These are phyloP conservation scores for Vireo griseus DNA, from an alignment of 2,797 vertebrate species.

Conservation along the genomic window DNA sequence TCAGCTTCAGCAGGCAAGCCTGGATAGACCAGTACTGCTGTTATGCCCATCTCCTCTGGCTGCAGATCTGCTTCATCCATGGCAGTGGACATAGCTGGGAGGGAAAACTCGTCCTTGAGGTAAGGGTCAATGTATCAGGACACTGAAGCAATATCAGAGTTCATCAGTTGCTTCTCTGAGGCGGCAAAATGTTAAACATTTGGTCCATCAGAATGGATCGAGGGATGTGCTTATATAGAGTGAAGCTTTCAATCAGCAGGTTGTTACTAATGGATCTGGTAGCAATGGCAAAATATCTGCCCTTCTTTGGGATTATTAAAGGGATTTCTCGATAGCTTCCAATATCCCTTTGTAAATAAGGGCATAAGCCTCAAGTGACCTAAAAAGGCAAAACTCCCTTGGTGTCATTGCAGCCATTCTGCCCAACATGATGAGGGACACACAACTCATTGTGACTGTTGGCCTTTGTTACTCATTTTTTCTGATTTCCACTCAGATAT, in stretches of 20 bases:
- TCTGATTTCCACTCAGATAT: conserved; percentile 15
- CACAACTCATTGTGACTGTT: not conserved
- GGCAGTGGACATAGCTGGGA: not conserved
- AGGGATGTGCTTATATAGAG: not conserved
- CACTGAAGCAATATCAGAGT: not conserved
- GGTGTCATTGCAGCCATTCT: not conserved
- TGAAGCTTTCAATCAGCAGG: not conserved
- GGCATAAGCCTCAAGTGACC: not conserved
- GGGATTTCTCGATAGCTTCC: not conserved
- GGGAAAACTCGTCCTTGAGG: not conserved
- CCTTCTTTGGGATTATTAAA: not conserved
- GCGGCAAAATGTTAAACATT: not conserved
- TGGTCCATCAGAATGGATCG: not conserved
- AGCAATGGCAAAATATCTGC: not conserved
- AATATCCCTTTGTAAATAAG: not conserved
- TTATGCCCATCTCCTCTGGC: not conserved
- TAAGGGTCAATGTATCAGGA: not conserved
- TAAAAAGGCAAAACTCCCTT: not conserved
- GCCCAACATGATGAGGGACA: accelerated
- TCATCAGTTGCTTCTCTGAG: not conserved
- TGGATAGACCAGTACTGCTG: not conserved
- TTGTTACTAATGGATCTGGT: not conserved
- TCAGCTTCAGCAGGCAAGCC: not conserved
- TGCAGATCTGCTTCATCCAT: not conserved
- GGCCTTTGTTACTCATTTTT: not conserved